Base-by-base conservation (phyloP, 2,888 invertebrate genomes). In the Linnaemya tessellans region DNA sequence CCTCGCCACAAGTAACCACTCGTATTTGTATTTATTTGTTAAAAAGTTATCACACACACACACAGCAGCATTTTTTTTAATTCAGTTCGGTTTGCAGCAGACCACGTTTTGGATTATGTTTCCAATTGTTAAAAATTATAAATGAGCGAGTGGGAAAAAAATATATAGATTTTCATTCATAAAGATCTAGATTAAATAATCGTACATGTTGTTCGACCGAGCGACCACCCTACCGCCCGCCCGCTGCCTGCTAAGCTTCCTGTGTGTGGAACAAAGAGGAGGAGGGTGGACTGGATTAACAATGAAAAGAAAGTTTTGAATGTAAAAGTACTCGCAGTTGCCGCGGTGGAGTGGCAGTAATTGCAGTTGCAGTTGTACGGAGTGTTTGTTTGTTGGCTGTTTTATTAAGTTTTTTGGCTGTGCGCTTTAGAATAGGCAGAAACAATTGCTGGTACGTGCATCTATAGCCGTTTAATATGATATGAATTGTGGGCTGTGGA, bases 161-260 rank as follows among this genome's bases (percentile, higher is more conserved):
- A 35, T 7, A 64, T 1, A 43, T 35, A 18, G n/a, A 35, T 65
- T 62, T 85, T 82, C 85, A 85, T 85, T 85, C 85, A 85, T 85
- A 79, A 85, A 85, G 80, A 84, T 84, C 71, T 67, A 62, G 80
- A 84, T 84, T 62, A 43, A 77, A 82, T 73, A 74, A 9, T 46
- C 11, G 56, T 71, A 70, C 62, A 70, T 58, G 78, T 30, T 74
- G 43, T 11, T 43, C 22, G 62, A 15, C 38, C 22, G 60, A 22
- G 22, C 49, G 67, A 18, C 13, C 38, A 43, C 10, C 49, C 5
- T n/a, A n/a, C n/a, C n/a, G n/a, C n/a, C n/a, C n/a, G n/a, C n/a
- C n/a, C n/a, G n/a, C n/a, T n/a, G 49, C 30, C 46, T 8, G 22
- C 46, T 49, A 5, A 5, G 3, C 30, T 30, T 30, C 30, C 30